These are phyloP conservation scores for Pollenia labialis DNA, from an alignment of 2,888 invertebrate species.

Conservation along the genomic window DNA sequence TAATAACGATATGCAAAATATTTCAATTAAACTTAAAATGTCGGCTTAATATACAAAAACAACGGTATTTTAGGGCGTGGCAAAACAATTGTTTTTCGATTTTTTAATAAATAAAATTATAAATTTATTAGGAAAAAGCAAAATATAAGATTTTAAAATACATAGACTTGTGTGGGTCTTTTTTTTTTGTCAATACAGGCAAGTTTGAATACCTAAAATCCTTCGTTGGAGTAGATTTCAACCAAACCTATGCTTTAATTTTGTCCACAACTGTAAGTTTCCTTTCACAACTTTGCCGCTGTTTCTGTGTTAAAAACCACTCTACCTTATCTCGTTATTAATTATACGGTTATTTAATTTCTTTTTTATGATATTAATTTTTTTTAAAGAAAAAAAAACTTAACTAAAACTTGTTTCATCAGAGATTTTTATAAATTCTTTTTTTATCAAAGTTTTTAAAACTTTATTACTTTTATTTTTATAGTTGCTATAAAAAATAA, in stretches of 20 bases:
- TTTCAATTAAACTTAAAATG: too few species aligned
- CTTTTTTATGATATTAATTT: background rate
- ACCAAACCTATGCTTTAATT: background rate
- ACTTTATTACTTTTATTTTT: slow-evolving; percentile 3
- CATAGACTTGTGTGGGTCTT: too few species aligned
- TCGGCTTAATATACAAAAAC: too few species aligned
- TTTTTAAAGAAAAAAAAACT: background rate
- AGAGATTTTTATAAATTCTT: background rate
- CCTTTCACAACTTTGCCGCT: slow-evolving; percentile 5
- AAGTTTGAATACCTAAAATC: too few species aligned
- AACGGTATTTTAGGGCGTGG: too few species aligned
- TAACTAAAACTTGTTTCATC: background rate
- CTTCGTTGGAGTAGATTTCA: too few species aligned
- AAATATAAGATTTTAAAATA: too few species aligned
- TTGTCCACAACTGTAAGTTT: background rate
- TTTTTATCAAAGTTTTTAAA: background rate
- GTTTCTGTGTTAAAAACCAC: background rate
- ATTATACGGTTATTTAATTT: slow-evolving; percentile 17
- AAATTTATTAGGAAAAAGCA: too few species aligned
- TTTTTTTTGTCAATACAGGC: too few species aligned
- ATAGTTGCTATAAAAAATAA: background rate
- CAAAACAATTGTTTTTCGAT: too few species aligned
- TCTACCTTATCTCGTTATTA: background rate
- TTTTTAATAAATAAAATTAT: too few species aligned
- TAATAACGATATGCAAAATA: too few species aligned